Evolutionary conservation across 2,797 vertebrate species (phyloP).

Genomic region (Serranus cabrilla): DNA sequence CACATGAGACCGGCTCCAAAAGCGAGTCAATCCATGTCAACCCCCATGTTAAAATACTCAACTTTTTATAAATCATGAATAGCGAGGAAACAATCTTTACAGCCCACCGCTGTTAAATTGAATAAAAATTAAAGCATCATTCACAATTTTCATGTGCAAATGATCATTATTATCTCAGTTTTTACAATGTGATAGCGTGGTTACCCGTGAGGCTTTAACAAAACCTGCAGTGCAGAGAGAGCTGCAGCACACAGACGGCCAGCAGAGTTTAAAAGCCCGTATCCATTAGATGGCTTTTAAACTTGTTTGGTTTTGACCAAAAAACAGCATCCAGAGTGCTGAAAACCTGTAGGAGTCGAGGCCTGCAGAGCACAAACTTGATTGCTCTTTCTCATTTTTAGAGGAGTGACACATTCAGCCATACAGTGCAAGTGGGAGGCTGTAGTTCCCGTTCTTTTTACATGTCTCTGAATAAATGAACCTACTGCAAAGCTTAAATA

Average conservation of each 20-base stretch:
- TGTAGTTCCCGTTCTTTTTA: not conserved
- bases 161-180: not conserved
- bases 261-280: slow-evolving; percentile 33
- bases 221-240: not conserved
- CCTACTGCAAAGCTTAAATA: not conserved
- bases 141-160: slow-evolving; percentile 8
- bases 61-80: not conserved
- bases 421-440: not conserved
- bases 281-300: slow-evolving; percentile 26
- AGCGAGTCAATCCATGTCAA: too few species aligned
- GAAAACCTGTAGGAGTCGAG: slow-evolving; percentile 7
- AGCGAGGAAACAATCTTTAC: not conserved
- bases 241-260: slow-evolving; percentile 16
- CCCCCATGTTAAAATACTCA: too few species aligned
- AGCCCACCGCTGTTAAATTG: not conserved
- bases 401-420: not conserved
- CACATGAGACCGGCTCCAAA: too few species aligned
- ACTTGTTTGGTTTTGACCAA: slow-evolving; percentile 5
- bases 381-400: slow-evolving; percentile 11
- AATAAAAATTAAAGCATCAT: slow-evolving; percentile 3
- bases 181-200: not conserved
- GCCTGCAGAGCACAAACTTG: not conserved
- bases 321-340: not conserved
- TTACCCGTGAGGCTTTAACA: not conserved
- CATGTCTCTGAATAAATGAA: not conserved